Conservation (phyloP, 92 coral and sea anemone genomes). For the Siderastrea radians region DNA sequence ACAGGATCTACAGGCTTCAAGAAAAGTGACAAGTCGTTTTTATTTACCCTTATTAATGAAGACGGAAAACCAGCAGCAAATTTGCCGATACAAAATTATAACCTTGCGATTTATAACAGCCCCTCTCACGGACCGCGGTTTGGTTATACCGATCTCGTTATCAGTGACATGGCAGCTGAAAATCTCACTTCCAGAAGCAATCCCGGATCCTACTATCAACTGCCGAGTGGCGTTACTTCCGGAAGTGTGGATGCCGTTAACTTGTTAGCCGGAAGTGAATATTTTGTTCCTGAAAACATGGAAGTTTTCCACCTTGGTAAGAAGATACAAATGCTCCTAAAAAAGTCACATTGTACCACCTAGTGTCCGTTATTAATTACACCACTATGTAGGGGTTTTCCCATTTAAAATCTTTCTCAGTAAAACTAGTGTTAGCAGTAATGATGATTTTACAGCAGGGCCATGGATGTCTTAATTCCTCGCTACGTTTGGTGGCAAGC, state of each 20-base stretch:
- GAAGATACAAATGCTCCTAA: background rate
- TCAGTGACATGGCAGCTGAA: constrained; percentile 13
- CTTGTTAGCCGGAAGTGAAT: constrained; percentile 24
- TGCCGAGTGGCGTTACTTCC: background rate
- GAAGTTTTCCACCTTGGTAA: constrained; percentile 27
- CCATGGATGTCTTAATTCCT: too few relatives aligned
- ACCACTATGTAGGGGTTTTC: too few relatives aligned
- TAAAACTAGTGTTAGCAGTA: too few relatives aligned
- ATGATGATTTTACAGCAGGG: too few relatives aligned
- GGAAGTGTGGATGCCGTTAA: constrained; percentile 2
- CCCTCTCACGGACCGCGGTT: constrained; percentile 20
- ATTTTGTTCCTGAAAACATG: background rate
- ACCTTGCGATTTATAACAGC: background rate
- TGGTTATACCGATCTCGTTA: constrained; percentile 5
- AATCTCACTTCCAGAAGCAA: constrained; percentile 2
- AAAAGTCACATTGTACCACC: background rate
- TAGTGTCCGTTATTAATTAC: too few relatives aligned
- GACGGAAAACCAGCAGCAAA: background rate
- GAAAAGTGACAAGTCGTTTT: background rate
- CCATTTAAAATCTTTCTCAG: too few relatives aligned
- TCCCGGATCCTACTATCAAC: background rate
- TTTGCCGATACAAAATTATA: background rate
- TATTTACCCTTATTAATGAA: background rate
- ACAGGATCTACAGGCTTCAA: background rate
- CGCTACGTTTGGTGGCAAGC: too few relatives aligned